Conservation (phyloP, 2,797 vertebrate genomes). For the Pipistrellus nathusii region DNA sequence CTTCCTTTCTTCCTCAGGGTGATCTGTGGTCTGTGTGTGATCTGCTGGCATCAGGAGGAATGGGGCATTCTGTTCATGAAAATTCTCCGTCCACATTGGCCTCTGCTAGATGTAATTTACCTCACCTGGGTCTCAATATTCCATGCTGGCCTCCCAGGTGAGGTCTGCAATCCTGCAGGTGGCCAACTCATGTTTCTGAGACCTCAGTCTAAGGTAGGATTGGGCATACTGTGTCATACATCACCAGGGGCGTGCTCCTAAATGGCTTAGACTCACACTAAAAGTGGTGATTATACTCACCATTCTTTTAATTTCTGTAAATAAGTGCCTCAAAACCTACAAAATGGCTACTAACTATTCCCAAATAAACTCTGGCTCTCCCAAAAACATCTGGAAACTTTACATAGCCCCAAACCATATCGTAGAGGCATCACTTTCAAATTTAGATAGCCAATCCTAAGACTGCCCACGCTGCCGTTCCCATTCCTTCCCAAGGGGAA, state of each 20-base stretch:
- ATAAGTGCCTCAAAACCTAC: not conserved
- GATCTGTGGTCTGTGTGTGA: not conserved
- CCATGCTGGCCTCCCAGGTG: not conserved
- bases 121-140: not conserved
- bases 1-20: not conserved
- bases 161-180: not conserved
- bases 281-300: not conserved
- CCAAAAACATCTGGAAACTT: not conserved
- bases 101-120: not conserved
- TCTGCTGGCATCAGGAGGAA: not conserved
- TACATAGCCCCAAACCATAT: not conserved
- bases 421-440: not conserved
- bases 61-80: not conserved
- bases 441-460: not conserved
- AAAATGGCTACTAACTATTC: not conserved
- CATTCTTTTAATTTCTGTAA: constrained; percentile 8
- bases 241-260: not conserved
- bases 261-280: not conserved
- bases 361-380: not conserved
- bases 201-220: not conserved
- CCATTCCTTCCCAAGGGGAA: not conserved
- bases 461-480: not conserved
- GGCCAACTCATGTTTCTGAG: not conserved
- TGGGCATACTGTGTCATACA: not conserved
- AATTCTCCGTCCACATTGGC: not conserved